Percentiles rank a stretch among this genome's conserved stretches.
phyloP scores from a whole-genome alignment of 2,888 invertebrate species.

The Apodemia zela region DNA sequence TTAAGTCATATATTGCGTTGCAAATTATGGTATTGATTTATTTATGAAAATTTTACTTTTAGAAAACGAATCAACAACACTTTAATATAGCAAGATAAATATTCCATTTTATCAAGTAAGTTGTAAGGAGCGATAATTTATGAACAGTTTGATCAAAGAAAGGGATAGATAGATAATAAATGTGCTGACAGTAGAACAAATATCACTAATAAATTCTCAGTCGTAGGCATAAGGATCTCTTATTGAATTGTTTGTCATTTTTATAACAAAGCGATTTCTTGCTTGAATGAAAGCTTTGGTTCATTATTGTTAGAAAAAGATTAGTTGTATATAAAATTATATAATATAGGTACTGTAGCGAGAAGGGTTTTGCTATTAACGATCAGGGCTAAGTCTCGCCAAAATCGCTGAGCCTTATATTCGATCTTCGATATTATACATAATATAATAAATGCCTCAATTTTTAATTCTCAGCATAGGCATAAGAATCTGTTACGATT shows the following conservation, averaged over 20 bases:
- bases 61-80: no score
- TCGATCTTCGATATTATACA: no score
- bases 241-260: conserved; percentile 14
- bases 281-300: conserved; percentile 6
- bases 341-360: neutral
- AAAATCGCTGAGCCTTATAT: no score
- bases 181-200: conserved; percentile 9
- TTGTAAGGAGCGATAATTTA: neutral
- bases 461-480: conserved; percentile 6
- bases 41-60: no score
- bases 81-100: no score
- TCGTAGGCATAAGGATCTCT: conserved; percentile 14
- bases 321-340: neutral
- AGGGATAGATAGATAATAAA: neutral
- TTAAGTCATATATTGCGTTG: no score
- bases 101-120: no score
- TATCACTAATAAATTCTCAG: conserved; percentile 8
- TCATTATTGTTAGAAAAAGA: neutral
- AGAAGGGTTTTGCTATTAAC: no score
- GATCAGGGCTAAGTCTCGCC: no score
- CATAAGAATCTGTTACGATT: conserved; percentile 9
- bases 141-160: conserved; percentile 12
- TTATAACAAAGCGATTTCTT: conserved; percentile 10
- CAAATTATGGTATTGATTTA: no score
- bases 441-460: no score